Percentiles rank a stretch among this genome's conserved stretches.
phyloP scores from a whole-genome alignment of 2,888 invertebrate species.

The Hipparchia sbordonii region DNA sequence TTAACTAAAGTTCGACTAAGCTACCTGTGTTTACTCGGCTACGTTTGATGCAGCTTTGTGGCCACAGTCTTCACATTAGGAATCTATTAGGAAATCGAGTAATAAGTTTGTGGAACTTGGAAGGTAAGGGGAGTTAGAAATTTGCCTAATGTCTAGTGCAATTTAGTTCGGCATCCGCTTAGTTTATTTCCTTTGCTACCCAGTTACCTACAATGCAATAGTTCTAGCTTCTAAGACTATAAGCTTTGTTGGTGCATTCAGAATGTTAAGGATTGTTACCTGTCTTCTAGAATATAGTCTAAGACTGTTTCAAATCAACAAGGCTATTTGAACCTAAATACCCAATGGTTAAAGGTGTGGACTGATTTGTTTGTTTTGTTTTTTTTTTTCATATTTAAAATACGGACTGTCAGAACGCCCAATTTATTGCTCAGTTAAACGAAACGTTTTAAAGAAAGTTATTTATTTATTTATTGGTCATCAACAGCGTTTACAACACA shows the following conservation, averaged over 20 bases:
- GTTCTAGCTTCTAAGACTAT: background rate
- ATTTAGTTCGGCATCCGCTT: slow-evolving; percentile 25
- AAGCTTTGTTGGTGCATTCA: background rate
- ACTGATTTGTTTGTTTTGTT: too few relatives aligned
- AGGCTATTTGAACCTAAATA: too few relatives aligned
- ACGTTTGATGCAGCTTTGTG: slow-evolving; percentile 7
- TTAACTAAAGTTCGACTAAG: background rate
- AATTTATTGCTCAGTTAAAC: too few relatives aligned
- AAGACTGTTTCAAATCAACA: too few relatives aligned
- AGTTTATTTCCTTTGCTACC: slow-evolving; percentile 9
- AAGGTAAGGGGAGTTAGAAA: slow-evolving; percentile 20
- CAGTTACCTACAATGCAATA: background rate
- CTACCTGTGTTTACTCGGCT: background rate
- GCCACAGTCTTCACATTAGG: slow-evolving; percentile 14
- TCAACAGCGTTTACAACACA: too few relatives aligned
- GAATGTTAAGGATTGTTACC: background rate
- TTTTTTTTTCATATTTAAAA: too few relatives aligned
- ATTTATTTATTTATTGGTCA: too few relatives aligned
- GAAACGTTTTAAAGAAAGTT: too few relatives aligned
- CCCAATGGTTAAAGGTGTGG: too few relatives aligned
- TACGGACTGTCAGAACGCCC: too few relatives aligned
- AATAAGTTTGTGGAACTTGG: slow-evolving; percentile 13
- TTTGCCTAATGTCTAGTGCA: slow-evolving; percentile 31
- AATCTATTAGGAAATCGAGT: slow-evolving; percentile 26
- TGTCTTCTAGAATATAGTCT: background rate